Evolutionary conservation across 2,888 invertebrate species (phyloP).

Genomic region (Polia nebulosa): DNA sequence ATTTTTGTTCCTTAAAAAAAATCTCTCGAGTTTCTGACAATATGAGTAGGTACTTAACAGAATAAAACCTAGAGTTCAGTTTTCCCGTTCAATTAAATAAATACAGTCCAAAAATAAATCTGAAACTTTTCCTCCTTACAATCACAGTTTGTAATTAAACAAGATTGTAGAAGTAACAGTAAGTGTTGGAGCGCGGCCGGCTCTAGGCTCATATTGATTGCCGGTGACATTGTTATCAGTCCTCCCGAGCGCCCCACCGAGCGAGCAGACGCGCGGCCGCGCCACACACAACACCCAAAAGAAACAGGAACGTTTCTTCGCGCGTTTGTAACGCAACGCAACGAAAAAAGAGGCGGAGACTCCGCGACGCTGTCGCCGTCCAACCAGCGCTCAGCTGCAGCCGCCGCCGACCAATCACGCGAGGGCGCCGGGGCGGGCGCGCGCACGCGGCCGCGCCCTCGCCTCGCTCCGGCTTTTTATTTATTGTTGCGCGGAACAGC

Average conservation of each 20-base stretch:
- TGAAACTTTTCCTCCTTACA: constrained; percentile 12
- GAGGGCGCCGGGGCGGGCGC: constrained; percentile 84
- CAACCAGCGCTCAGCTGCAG: constrained; percentile 79
- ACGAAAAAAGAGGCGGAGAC: constrained; percentile 90
- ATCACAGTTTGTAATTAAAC: constrained; percentile 51
- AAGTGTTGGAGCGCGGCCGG: constrained; percentile 60
- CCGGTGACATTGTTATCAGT: constrained; percentile 93
- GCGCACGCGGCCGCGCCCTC: constrained; percentile 91
- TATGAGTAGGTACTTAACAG: not conserved
- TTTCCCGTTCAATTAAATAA: constrained; percentile 6
- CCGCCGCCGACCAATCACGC: constrained; percentile 86
- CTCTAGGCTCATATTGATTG: constrained; percentile 91
- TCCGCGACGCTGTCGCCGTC: constrained; percentile 79
- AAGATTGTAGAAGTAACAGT: constrained; percentile 39
- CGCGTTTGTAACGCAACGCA: constrained; percentile 86
- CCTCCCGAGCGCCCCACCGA: constrained; percentile 78
- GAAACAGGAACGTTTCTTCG: constrained; percentile 91
- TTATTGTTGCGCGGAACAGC: constrained; percentile 94
- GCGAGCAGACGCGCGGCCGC: constrained; percentile 74
- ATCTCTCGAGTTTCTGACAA: not conserved
- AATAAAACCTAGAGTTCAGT: not conserved
- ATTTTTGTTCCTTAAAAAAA: not conserved
- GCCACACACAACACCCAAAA: constrained; percentile 90
- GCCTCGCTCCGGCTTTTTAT: constrained; percentile 92
- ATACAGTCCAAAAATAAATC: not conserved